Evolutionary conservation across 1,140 invertebrate species (phyloP), one percentile per base, ranked within the genome.

Genomic region (Halyomorpha halys): DNA sequence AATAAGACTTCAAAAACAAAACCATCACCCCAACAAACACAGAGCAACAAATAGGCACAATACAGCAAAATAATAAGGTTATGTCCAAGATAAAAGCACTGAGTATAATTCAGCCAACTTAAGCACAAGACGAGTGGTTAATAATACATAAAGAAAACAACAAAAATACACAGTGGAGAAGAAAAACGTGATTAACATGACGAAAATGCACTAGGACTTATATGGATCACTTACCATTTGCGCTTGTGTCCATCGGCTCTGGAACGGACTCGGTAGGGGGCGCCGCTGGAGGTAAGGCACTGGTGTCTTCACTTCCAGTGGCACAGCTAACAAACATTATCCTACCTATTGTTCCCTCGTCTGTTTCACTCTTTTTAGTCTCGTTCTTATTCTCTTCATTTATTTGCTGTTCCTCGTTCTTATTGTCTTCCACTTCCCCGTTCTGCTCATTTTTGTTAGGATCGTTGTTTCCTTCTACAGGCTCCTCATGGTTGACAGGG

Each of bases 321-420:
- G 72, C 73, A 66, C 73, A 74, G 60, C 71, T 72, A 11, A 74
- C 73, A 68, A 73, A 73, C 9, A 70, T 68, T 44, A 74, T 72
- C 47, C 68, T 69, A 1, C 73, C 73, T n/a, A 73, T 69, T 0
- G 70, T 65, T 11, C 74, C 73, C 8, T 73, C 71, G 9, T 75
- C 76, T 25, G 73, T 73, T 23, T 71, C 71, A 44, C 59, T 45
- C 44, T 64, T 49, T 14, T 59, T 59, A 18, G 8, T 27, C 69
- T 68, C 63, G 71, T 73, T 62, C 71, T 73, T 6, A 65, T 71
- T 3, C 56, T 59, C 67, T 44, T 66, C 6, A 70, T 69, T 16
- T 14, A 72, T 73, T 30, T 71, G 73, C 0, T 71, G 68, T 0
- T 73, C 74, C 51, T 53, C 49, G 16, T 4, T 21, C 49, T 19